Percentiles rank a stretch among this genome's conserved stretches.
Evolutionary conservation across 2,797 vertebrate genomes (phyloP).

Genomic region (Agapornis canus): DNA sequence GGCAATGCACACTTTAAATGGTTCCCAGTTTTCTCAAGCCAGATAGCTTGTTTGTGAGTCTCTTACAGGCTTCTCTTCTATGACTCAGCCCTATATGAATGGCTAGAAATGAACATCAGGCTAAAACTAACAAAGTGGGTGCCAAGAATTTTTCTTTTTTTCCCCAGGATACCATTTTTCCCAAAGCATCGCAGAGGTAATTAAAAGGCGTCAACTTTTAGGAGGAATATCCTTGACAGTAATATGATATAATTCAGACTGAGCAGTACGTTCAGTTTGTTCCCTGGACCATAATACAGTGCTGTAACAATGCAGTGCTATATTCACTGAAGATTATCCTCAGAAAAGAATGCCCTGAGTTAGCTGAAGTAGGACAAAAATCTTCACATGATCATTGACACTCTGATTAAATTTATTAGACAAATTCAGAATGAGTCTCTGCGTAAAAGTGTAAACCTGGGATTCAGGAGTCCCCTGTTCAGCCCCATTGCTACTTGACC

Average conservation of each 20-base stretch:
- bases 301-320: neutral
- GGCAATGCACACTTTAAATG: slow-evolving; percentile 2
- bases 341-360: neutral
- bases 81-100: slow-evolving; percentile 51
- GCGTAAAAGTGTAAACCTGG: neutral
- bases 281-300: neutral
- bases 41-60: slow-evolving; percentile 13
- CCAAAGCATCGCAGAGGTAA: slow-evolving; percentile 38
- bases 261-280: slow-evolving; percentile 26
- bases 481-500: neutral
- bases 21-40: slow-evolving; percentile 33
- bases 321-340: neutral
- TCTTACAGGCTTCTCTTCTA: neutral
- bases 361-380: slow-evolving; percentile 5
- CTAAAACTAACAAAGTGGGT: slow-evolving; percentile 58
- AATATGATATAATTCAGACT: slow-evolving; percentile 40
- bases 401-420: neutral
- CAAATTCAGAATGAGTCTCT: neutral
- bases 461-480: neutral
- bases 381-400: neutral
- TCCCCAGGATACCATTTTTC: neutral
- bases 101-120: slow-evolving; percentile 40
- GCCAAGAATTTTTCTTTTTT: slow-evolving; percentile 29
- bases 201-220: slow-evolving; percentile 65
- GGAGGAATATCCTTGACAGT: slow-evolving; percentile 54